Evolutionary conservation across 92 coral and sea anemone species (phyloP).

Genomic region (Metridium senile): DNA sequence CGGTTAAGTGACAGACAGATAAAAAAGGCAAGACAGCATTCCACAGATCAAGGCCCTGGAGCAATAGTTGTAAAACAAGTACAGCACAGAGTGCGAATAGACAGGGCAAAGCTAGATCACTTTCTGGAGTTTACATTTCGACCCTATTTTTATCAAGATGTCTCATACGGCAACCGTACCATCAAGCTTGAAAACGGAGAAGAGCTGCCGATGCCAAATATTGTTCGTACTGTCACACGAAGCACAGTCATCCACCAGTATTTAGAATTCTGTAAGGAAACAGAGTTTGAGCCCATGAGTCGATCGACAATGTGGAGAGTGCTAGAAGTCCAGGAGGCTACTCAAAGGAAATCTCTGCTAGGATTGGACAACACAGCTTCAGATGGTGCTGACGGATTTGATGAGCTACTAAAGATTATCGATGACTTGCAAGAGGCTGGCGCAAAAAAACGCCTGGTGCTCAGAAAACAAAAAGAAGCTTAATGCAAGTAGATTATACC

Average conservation of each 20-base stretch:
- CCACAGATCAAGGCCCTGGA: slow-evolving; percentile 37
- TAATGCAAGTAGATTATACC: slow-evolving; percentile 31
- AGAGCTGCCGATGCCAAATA: slow-evolving; percentile 47
- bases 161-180: slow-evolving; percentile 46
- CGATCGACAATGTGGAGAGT: slow-evolving; percentile 55
- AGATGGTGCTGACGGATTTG: slow-evolving; percentile 55
- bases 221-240: slow-evolving; percentile 50
- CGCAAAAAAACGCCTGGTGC: slow-evolving; percentile 44
- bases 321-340: slow-evolving; percentile 58
- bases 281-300: slow-evolving; percentile 45
- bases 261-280: slow-evolving; percentile 45
- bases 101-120: slow-evolving; percentile 46
- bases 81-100: slow-evolving; percentile 55
- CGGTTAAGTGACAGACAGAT: slow-evolving; percentile 53
- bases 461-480: slow-evolving; percentile 33
- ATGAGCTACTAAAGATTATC: slow-evolving; percentile 40
- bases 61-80: slow-evolving; percentile 29
- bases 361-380: slow-evolving; percentile 66
- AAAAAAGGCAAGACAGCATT: slow-evolving; percentile 50
- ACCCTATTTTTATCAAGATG: slow-evolving; percentile 47
- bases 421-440: slow-evolving; percentile 54
- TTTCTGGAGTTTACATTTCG: slow-evolving; percentile 50
- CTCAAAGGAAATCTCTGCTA: slow-evolving; percentile 52
- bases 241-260: slow-evolving; percentile 54
- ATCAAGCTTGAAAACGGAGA: slow-evolving; percentile 54